Conservation (phyloP, 2,113 vertebrate genomes). For the Oxygymnocypris stewartii region DNA sequence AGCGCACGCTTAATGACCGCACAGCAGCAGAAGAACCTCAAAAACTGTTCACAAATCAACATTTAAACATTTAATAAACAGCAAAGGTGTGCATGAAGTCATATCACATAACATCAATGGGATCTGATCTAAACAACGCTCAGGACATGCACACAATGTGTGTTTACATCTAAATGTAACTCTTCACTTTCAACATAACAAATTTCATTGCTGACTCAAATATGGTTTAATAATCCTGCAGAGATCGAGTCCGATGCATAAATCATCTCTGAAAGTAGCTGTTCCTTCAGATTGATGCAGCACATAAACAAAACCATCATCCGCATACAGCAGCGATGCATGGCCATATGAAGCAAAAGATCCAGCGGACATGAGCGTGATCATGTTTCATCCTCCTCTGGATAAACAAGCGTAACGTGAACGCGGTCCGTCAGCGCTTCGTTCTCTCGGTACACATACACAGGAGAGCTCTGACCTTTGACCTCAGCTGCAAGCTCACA, state of each 20-base stretch:
- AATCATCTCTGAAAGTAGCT: not conserved
- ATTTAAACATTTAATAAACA: not conserved
- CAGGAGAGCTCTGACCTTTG: not conserved
- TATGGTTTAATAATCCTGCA: not conserved
- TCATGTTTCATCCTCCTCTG: conserved; percentile 31
- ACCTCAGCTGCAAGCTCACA: conserved; percentile 62
- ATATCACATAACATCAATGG: too few relatives aligned
- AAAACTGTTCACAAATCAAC: not conserved
- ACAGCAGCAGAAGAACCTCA: too few relatives aligned
- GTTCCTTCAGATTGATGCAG: too few relatives aligned
- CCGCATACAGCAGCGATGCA: not conserved
- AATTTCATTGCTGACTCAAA: not conserved
- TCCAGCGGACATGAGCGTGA: too few relatives aligned
- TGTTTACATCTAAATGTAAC: not conserved
- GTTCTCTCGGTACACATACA: conserved; percentile 77
- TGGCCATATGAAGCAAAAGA: not conserved
- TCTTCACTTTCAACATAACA: not conserved
- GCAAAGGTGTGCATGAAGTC: too few relatives aligned
- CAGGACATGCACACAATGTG: too few relatives aligned
- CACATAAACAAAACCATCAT: not conserved
- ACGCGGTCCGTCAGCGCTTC: conserved; percentile 71
- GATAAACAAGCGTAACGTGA: conserved; percentile 59
- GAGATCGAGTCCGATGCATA: not conserved
- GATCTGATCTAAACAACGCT: too few relatives aligned
- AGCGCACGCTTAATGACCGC: too few relatives aligned